Base-by-base conservation (phyloP, 2,113 vertebrate genomes). In the Strigops habroptila region DNA sequence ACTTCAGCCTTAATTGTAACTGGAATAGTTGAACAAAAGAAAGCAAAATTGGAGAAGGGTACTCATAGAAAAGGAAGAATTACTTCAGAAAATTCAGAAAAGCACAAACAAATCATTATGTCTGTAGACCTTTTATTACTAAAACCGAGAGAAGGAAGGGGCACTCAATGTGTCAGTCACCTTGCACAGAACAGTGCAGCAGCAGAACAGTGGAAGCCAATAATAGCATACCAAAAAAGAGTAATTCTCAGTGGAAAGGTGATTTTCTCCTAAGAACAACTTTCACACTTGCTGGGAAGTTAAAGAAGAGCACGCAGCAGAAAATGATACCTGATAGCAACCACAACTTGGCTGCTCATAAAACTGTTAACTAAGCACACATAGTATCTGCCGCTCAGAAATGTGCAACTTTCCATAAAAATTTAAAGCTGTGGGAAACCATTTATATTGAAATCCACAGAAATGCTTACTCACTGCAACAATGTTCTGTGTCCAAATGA, bases 351-450 rank as follows among this genome's bases (percentile, higher is more conserved):
- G 35, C 57, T 91, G 69, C 60, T 78, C 62, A 28, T 88, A 75
- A 92, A 93, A 79, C 55, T 89, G 88, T 70, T 91, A 89, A 89
- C 67, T 86, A 94, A 94, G 94, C 91, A 93, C 37, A 70, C 28
- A 62, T 3, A 14, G 82, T 28, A 67, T 92, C 79, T 87, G 81
- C 62, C 85, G 81, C 74, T 89, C 55, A 68, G 83, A 92, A 76
- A 65, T 18, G n/a, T n/a, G 43, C 83, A 92, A 28, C 77, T 91
- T 89, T 15, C 86, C 89, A 69, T 73, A 57, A 75, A 84, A 89
- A 78, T 65, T 71, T 75, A 30, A 28, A 68, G 91, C 93, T 41
- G 7, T 71, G 43, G 86, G 65, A 68, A 82, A 75, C 57, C 64
- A 23, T 5, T 3, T 68, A n/a, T 39, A 93, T 82, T 91, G 77